phyloP scores from a whole-genome alignment of 2,797 vertebrate genomes.

The Sylvia borin region DNA sequence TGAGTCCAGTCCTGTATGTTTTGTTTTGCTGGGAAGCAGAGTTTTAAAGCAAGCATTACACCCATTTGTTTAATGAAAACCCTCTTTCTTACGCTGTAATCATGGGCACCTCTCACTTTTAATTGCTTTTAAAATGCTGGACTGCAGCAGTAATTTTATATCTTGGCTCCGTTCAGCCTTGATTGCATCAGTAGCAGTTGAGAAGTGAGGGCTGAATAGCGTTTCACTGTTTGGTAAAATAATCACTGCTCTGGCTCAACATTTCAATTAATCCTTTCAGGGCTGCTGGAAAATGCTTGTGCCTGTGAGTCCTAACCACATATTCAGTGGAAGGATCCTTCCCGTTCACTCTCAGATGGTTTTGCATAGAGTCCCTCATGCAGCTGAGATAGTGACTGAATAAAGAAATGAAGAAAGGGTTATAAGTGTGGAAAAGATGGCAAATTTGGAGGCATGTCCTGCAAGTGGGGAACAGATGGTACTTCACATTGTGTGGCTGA shows the following conservation, averaged over 20 bases:
- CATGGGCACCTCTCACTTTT: conserved; percentile 16
- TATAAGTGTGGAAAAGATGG: not conserved
- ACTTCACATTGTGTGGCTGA: not conserved
- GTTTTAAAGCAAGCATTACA: conserved; percentile 1
- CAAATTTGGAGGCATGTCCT: not conserved
- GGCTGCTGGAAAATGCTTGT: conserved; percentile 25
- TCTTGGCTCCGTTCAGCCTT: conserved; percentile 7
- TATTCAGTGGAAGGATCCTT: not conserved
- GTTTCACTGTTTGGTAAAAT: conserved; percentile 54
- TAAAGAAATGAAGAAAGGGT: not conserved
- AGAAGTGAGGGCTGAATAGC: conserved; percentile 45
- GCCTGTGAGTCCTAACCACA: not conserved
- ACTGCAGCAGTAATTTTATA: conserved; percentile 55
- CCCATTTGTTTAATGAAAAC: conserved; percentile 57
- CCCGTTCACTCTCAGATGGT: not conserved
- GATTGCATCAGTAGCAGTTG: conserved; percentile 63
- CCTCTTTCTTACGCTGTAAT: conserved; percentile 48
- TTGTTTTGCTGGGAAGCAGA: conserved; percentile 43
- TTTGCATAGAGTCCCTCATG: not conserved
- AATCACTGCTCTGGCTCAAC: conserved; percentile 51
- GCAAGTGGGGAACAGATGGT: not conserved
- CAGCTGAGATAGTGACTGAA: not conserved
- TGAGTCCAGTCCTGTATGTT: not conserved
- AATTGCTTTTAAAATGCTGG: conserved; percentile 60
- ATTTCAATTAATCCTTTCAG: conserved; percentile 69